A percentile compares a stretch with the other conserved stretches of the same genome.
Conservation (phyloP, 2,797 vertebrate genomes). For the Bradypodion ventrale region DNA sequence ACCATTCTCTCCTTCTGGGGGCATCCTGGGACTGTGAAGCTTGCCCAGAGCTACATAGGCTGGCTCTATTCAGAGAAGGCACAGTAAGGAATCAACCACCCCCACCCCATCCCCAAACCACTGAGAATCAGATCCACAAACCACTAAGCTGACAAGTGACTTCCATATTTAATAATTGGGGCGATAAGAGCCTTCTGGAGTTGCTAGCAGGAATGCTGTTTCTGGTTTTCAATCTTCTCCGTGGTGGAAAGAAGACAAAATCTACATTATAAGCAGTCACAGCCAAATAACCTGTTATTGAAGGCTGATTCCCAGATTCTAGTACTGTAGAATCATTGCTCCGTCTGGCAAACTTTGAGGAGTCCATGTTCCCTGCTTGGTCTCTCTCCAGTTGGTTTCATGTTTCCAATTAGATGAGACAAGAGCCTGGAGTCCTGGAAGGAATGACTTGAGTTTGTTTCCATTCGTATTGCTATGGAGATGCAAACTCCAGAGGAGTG, state of each 20-base stretch:
- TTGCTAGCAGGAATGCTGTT: background rate
- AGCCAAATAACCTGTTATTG: background rate
- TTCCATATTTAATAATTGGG: background rate
- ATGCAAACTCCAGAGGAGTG: conserved; percentile 2
- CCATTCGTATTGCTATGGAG: conserved; percentile 35
- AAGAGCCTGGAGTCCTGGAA: background rate
- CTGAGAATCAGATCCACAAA: too few relatives aligned
- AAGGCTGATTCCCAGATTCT: background rate
- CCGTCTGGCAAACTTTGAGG: background rate
- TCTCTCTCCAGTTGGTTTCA: background rate
- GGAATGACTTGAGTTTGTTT: conserved; percentile 10
- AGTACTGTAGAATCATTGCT: background rate
- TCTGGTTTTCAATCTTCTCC: background rate
- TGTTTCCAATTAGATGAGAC: background rate
- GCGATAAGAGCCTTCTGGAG: background rate
- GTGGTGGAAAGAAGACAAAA: too few relatives aligned
- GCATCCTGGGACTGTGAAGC: too few relatives aligned
- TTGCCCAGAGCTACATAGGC: too few relatives aligned
- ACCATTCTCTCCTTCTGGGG: too few relatives aligned
- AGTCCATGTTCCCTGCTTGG: background rate
- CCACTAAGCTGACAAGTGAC: too few relatives aligned
- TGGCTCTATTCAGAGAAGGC: too few relatives aligned
- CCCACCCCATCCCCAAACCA: too few relatives aligned
- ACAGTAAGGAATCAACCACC: too few relatives aligned
- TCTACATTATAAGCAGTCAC: too few relatives aligned